Conservation (phyloP, 1,140 invertebrate genomes). For the Trypoxylus dichotomus region DNA sequence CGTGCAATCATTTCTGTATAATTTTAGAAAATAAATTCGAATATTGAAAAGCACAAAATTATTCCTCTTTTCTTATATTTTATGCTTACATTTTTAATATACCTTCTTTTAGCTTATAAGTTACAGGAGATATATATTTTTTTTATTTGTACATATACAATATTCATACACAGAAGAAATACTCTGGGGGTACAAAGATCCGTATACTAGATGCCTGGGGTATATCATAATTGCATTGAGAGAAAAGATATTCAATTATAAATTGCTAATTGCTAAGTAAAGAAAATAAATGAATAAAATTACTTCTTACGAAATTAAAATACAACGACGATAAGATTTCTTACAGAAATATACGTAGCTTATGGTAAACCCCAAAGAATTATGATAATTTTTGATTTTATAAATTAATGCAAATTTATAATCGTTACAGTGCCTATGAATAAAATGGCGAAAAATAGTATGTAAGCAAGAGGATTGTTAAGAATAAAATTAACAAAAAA, state of each 20-base stretch:
- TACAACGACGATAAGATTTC: neutral
- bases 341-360: neutral
- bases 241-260: neutral
- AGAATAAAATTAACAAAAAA: neutral
- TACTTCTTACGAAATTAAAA: neutral
- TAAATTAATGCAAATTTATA: constrained; percentile 7
- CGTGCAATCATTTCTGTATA: too few relatives aligned
- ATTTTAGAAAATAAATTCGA: too few relatives aligned
- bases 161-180: neutral
- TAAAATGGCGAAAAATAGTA: constrained; percentile 28
- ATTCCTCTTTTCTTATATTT: too few relatives aligned
- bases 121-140: neutral
- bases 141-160: too few relatives aligned
- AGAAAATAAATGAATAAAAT: neutral
- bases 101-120: too few relatives aligned
- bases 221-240: neutral
- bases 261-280: neutral
- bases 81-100: too few relatives aligned
- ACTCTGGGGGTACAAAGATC: constrained; percentile 10
- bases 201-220: neutral
- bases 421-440: constrained; percentile 28
- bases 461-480: constrained; percentile 23
- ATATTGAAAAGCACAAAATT: too few relatives aligned
- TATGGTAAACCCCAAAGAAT: constrained; percentile 14
- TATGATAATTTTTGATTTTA: neutral